phyloP scores from a whole-genome alignment of 2,888 invertebrate species.

The Drosophila recens region DNA sequence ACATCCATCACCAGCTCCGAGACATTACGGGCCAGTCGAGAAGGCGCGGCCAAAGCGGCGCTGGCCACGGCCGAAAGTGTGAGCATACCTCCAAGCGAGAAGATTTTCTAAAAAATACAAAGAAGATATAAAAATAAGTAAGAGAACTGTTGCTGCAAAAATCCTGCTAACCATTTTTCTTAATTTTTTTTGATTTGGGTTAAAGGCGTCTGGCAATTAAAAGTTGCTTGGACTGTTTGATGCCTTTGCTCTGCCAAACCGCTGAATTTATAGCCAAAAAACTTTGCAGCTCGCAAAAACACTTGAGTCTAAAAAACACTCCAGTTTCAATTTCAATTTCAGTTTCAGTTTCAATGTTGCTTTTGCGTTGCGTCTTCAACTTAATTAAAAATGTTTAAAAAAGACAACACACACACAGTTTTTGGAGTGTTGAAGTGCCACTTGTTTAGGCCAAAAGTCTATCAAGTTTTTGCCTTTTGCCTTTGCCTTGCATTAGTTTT shows the following conservation, averaged over 20 bases:
- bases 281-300: slow-evolving; percentile 10
- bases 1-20: slow-evolving; percentile 60
- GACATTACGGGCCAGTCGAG: slow-evolving; percentile 74
- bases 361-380: slow-evolving; percentile 22
- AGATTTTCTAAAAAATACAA: slow-evolving; percentile 61
- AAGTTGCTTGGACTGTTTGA: slow-evolving; percentile 72
- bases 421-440: slow-evolving; percentile 29
- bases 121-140: no score
- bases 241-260: slow-evolving; percentile 47
- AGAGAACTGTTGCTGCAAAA: slow-evolving; percentile 8
- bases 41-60: slow-evolving; percentile 58
- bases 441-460: slow-evolving; percentile 30
- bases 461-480: slow-evolving; percentile 26
- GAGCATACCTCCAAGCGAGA: slow-evolving; percentile 65
- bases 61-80: slow-evolving; percentile 72
- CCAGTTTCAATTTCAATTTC: slow-evolving; percentile 21
- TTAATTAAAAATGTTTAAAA: slow-evolving; percentile 55
- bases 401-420: slow-evolving; percentile 10
- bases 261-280: slow-evolving; percentile 69
- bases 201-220: slow-evolving; percentile 70
- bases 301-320: slow-evolving; percentile 5
- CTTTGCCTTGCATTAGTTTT: slow-evolving; percentile 41
- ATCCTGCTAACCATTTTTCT: slow-evolving; percentile 64
- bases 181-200: slow-evolving; percentile 38
- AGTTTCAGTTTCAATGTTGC: slow-evolving; percentile 1